phyloP scores from a whole-genome alignment of 2,797 vertebrate genomes.

The Danio tinwini region DNA sequence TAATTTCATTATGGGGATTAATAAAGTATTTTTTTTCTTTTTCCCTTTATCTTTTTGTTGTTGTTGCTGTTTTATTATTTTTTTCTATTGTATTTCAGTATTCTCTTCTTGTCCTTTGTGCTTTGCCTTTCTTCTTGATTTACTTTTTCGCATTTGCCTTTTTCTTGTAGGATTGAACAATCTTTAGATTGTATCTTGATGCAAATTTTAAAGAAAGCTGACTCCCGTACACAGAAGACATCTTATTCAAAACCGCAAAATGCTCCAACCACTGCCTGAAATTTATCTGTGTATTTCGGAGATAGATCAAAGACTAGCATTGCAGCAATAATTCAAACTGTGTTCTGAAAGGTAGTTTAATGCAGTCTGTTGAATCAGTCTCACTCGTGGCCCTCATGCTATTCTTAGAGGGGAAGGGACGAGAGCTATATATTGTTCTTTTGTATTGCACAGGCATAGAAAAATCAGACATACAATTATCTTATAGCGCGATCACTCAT shows the following conservation, averaged over 20 bases:
- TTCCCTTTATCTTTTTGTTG: neutral
- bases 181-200: neutral
- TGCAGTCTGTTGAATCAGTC: conserved; percentile 3
- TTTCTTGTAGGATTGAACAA: neutral
- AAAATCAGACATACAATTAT: conserved; percentile 29
- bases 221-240: neutral
- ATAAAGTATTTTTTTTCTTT: neutral
- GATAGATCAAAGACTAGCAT: conserved; percentile 10
- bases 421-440: conserved; percentile 15
- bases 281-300: neutral
- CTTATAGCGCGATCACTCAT: conserved; percentile 18
- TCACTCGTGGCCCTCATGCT: neutral
- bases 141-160: neutral
- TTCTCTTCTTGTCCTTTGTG: neutral
- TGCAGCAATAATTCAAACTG: conserved; percentile 17
- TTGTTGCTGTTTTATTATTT: neutral
- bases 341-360: conserved; percentile 21
- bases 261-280: neutral
- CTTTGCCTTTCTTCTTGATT: neutral
- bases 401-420: conserved; percentile 5
- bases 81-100: neutral
- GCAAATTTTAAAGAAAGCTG: conserved; percentile 15
- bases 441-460: conserved; percentile 7
- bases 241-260: conserved; percentile 17
- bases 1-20: too few relatives aligned